A percentile compares a stretch with the other conserved stretches of the same genome.
phyloP scores from a whole-genome alignment of 2,113 vertebrate genomes.

The Gasterosteus aculeatus region DNA sequence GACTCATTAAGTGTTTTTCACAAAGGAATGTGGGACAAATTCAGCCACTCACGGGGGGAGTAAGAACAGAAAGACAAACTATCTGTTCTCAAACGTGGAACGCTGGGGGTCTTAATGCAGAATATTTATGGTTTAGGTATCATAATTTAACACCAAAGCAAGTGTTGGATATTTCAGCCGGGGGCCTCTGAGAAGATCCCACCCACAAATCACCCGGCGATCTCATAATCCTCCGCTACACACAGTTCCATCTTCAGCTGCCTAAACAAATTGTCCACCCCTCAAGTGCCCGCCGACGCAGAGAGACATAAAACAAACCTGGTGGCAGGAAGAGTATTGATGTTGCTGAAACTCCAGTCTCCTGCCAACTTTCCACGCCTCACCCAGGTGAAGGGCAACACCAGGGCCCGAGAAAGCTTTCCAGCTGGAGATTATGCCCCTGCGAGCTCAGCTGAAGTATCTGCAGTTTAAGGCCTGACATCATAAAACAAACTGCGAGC shows the following conservation, averaged over 20 bases:
- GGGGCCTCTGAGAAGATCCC: conserved; percentile 55
- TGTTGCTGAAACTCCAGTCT: conserved; percentile 48
- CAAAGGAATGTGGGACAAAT: conserved; percentile 67
- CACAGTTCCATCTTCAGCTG: conserved; percentile 76
- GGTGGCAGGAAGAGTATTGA: conserved; percentile 59
- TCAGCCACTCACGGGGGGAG: conserved; percentile 34
- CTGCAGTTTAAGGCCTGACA: conserved; percentile 63
- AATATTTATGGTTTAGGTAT: conserved; percentile 42
- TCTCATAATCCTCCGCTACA: conserved; percentile 77
- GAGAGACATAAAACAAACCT: conserved; percentile 71
- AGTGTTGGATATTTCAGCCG: conserved; percentile 47
- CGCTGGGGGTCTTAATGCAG: conserved; percentile 44
- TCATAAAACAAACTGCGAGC: conserved; percentile 76
- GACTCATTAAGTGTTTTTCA: conserved; percentile 47
- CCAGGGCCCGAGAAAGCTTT: conserved; percentile 37
- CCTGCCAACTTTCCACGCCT: conserved; percentile 59
- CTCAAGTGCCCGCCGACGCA: conserved; percentile 67
- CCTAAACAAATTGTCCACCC: conserved; percentile 77
- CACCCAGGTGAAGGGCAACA: conserved; percentile 49
- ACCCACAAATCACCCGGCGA: conserved; percentile 76
- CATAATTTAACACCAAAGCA: conserved; percentile 60
- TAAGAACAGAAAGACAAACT: conserved; percentile 41
- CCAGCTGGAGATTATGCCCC: conserved; percentile 58
- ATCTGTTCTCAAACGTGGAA: conserved; percentile 75
- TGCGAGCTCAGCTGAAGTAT: conserved; percentile 53